These are phyloP conservation scores for Sinotaia quadrata DNA, from an alignment of 2,888 invertebrate genomes.

Conservation along the genomic window DNA sequence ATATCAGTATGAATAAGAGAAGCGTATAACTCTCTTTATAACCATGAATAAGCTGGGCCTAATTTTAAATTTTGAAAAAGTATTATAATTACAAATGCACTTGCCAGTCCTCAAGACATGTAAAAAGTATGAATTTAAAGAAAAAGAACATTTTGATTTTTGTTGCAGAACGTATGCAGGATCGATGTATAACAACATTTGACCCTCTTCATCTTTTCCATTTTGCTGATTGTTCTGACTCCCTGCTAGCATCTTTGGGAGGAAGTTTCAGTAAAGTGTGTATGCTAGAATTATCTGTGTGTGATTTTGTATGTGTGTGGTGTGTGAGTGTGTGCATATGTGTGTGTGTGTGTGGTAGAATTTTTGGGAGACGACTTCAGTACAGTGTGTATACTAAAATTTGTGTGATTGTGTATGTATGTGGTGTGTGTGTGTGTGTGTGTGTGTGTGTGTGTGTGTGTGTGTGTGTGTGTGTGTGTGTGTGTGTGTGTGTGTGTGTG, in stretches of 20 bases:
- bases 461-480: not conserved
- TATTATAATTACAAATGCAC: too few species aligned
- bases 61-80: too few species aligned
- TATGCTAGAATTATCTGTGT: not conserved
- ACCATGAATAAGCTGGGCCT: too few species aligned
- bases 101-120: too few species aligned
- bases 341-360: not conserved
- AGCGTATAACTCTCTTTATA: too few species aligned
- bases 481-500: conserved; percentile 3
- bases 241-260: conserved; percentile 54
- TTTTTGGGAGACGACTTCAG: not conserved
- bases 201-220: conserved; percentile 56
- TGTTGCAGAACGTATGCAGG: conserved; percentile 46
- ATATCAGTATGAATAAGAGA: too few species aligned
- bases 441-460: not conserved
- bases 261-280: conserved; percentile 65
- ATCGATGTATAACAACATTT: conserved; percentile 16
- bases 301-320: not conserved
- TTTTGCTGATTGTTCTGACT: conserved; percentile 55
- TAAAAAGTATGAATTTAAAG: too few species aligned
- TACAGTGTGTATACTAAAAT: too few species aligned
- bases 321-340: conserved; percentile 6
- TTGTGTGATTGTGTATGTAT: too few species aligned
- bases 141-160: too few species aligned
- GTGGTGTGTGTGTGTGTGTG: not conserved